Base-by-base conservation (phyloP, 2,888 invertebrate species). In the Bembecia ichneumoniformis region DNA sequence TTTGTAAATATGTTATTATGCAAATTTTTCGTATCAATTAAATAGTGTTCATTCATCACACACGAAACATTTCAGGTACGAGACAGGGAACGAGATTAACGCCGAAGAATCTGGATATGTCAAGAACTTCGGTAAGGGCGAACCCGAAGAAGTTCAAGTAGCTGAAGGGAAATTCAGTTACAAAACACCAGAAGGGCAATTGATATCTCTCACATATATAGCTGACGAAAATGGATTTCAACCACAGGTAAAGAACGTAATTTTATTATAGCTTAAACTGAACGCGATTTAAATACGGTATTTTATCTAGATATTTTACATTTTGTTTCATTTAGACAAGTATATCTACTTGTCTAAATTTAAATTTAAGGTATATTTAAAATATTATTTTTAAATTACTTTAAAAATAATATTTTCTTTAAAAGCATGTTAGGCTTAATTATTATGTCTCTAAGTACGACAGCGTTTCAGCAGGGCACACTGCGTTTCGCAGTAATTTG, bases 201-300 rank as follows among this genome's bases (percentile, higher is more conserved):
- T 90, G 11, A 91, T 92, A 55, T 68, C 88, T 1, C 80, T 92
- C 11, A 83, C 88, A 9, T 92, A 92, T 64, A 88, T 90, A 35
- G 92, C 92, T n/a, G 91, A 92, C 58, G 92, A 92, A 62, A 91
- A 91, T 55, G 91, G 91, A 44, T 92, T 91, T 73, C 90, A 90
- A 61, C 90, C 92, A 9, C 89, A 88, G 77, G 89, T 87, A 58
- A 10, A 1, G 7, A 28, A 28, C 9, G 9, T 28, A 28, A 9
- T 9, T 28, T 20, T 9, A 28, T 28, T 28, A n/a, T n/a, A n/a
- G n/a, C n/a, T n/a, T n/a, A n/a, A n/a, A n/a, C n/a, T n/a, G n/a
- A n/a, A n/a, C n/a, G n/a, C n/a, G n/a, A n/a, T n/a, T n/a, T n/a
- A n/a, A n/a, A n/a, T n/a, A n/a, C n/a, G n/a, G n/a, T n/a, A n/a